Percentiles rank a stretch among this genome's conserved stretches.
Conservation (phyloP, 2,888 invertebrate genomes). For the Xylota sylvarum region DNA sequence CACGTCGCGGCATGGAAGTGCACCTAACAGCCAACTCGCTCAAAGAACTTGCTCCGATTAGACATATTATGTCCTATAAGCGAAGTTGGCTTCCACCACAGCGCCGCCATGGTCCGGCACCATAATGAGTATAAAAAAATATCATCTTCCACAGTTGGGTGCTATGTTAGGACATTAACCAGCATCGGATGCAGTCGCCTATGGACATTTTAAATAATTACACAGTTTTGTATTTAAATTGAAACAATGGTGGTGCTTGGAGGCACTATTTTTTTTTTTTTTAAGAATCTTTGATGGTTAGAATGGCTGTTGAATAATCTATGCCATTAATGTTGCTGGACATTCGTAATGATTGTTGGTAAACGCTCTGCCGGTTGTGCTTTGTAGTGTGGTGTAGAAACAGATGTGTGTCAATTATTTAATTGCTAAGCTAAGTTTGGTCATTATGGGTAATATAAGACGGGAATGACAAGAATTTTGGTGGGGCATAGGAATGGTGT, state of each 20-base stretch:
- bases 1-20: constrained; percentile 42
- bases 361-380: constrained; percentile 13
- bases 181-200: constrained; percentile 40
- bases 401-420: constrained; percentile 29
- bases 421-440: background rate
- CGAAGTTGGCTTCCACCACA: background rate
- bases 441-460: background rate
- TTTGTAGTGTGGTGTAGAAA: background rate
- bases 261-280: constrained; percentile 10
- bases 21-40: constrained; percentile 63
- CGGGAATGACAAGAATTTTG: background rate
- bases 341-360: constrained; percentile 36
- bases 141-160: constrained; percentile 35
- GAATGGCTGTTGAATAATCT: constrained; percentile 58
- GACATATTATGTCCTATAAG: constrained; percentile 69
- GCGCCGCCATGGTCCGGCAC: background rate
- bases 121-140: constrained; percentile 35
- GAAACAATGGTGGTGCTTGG: constrained; percentile 56
- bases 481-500: too few species aligned
- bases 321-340: constrained; percentile 52
- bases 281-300: background rate
- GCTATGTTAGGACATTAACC: constrained; percentile 53
- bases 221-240: constrained; percentile 61
- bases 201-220: constrained; percentile 70
- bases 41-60: constrained; percentile 73